Percentiles rank a stretch among this genome's conserved stretches.
Conservation (phyloP, 2,888 invertebrate genomes). For the Teleiodes luculella region DNA sequence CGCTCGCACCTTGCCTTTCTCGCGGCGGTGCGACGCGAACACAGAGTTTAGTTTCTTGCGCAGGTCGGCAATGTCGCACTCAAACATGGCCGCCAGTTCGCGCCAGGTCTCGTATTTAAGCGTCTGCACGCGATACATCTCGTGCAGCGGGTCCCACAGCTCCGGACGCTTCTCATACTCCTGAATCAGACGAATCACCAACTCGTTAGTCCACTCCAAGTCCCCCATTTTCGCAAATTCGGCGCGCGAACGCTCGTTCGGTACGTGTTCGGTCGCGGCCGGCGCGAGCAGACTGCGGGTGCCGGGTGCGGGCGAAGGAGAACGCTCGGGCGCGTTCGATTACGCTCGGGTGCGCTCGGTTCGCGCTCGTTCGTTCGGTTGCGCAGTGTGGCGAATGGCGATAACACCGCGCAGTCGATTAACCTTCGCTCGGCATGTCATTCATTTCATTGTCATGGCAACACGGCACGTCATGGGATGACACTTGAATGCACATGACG, state of each 20-base stretch:
- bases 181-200: constrained; percentile 47
- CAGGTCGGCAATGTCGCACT: constrained; percentile 56
- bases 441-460: too few relatives aligned
- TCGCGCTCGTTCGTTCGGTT: constrained; percentile 20
- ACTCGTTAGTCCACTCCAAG: constrained; percentile 54
- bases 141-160: constrained; percentile 54
- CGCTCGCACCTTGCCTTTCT: constrained; percentile 52
- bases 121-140: constrained; percentile 46
- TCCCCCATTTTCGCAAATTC: constrained; percentile 36
- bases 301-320: constrained; percentile 17
- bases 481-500: too few relatives aligned
- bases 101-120: constrained; percentile 61
- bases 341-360: constrained; percentile 37
- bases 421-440: too few relatives aligned
- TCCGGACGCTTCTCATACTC: constrained; percentile 49
- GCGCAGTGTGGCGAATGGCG: too few relatives aligned
- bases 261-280: constrained; percentile 46
- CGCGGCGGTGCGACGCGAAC: constrained; percentile 64
- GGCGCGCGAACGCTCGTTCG: constrained; percentile 26
- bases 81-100: constrained; percentile 48
- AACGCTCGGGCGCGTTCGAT: constrained; percentile 31
- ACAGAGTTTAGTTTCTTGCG: constrained; percentile 65
- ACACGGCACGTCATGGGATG: too few relatives aligned
- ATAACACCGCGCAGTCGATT: too few relatives aligned
- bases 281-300: constrained; percentile 35